phyloP scores from a whole-genome alignment of 1,140 invertebrate species.

The Drosophila pruinosa region DNA sequence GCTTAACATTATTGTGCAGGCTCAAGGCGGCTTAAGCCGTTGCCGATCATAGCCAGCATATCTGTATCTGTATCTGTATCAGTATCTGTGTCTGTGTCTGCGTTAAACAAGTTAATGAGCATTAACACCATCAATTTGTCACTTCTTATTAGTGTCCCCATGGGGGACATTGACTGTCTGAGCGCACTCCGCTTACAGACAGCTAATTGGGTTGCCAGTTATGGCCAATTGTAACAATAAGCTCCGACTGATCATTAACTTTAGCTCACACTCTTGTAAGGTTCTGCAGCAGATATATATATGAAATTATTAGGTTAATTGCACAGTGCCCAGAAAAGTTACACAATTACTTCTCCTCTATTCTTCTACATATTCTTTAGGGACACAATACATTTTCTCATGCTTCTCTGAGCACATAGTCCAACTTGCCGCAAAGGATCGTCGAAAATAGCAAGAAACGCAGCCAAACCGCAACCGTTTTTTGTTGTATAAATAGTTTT shows the following conservation, averaged over 20 bases:
- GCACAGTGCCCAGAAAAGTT: neutral
- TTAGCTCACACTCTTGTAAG: neutral
- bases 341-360: neutral
- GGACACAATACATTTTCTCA: slow-evolving; percentile 57
- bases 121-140: slow-evolving; percentile 83
- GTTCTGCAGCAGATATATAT: neutral
- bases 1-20: slow-evolving; percentile 9
- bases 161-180: neutral
- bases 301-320: neutral
- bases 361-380: neutral
- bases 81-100: too few species aligned
- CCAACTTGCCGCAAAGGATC: neutral
- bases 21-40: slow-evolving; percentile 28
- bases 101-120: slow-evolving; percentile 79
- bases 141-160: slow-evolving; percentile 80
- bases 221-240: slow-evolving; percentile 28
- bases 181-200: slow-evolving; percentile 4
- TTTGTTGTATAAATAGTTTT: slow-evolving; percentile 42
- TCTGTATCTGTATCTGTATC: too few species aligned
- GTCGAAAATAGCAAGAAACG: neutral
- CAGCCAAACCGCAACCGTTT: slow-evolving; percentile 53
- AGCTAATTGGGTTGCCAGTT: slow-evolving; percentile 22
- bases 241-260: neutral
- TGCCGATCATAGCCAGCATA: slow-evolving; percentile 19
- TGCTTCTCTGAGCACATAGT: slow-evolving; percentile 46